Conservation (phyloP, 1,140 invertebrate species). For the Euura lappo region DNA sequence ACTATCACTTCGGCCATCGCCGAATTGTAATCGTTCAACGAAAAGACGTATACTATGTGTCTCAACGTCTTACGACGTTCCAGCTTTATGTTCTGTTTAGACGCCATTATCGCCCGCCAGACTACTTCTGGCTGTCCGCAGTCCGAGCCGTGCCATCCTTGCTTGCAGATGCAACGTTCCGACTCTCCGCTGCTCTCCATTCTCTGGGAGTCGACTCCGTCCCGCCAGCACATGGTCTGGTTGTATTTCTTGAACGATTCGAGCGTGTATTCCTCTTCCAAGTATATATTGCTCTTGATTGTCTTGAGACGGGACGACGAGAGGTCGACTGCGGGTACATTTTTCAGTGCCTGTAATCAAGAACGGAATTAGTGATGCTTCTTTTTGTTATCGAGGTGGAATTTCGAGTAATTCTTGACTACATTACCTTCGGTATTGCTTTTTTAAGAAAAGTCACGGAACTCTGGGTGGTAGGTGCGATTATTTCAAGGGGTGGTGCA, state of each 20-base stretch:
- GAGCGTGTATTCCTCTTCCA: conserved; percentile 52
- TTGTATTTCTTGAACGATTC: conserved; percentile 58
- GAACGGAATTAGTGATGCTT: background rate
- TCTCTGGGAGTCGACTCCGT: conserved; percentile 59
- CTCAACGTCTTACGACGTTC: conserved; percentile 56
- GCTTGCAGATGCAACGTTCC: conserved; percentile 59
- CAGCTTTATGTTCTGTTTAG: conserved; percentile 58
- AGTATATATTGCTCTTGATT: conserved; percentile 42
- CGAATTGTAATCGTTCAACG: conserved; percentile 63
- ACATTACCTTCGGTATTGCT: conserved; percentile 41
- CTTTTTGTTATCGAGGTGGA: background rate
- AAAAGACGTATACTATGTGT: conserved; percentile 66
- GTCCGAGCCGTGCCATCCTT: conserved; percentile 69
- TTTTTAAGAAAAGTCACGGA: conserved; percentile 52
- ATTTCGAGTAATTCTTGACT: background rate
- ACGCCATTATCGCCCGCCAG: conserved; percentile 69
- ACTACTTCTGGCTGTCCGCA: conserved; percentile 72
- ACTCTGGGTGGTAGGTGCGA: conserved; percentile 38
- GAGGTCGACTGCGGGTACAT: conserved; percentile 21
- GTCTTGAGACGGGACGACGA: conserved; percentile 47
- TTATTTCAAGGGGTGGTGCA: conserved; percentile 49
- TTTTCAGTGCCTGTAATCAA: conserved; percentile 27
- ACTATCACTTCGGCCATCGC: conserved; percentile 66
- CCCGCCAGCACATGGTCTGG: conserved; percentile 62
- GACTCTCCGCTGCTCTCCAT: conserved; percentile 44